These are phyloP conservation scores for Anabas testudineus DNA, from an alignment of 2,797 vertebrate species.

Conservation along the genomic window DNA sequence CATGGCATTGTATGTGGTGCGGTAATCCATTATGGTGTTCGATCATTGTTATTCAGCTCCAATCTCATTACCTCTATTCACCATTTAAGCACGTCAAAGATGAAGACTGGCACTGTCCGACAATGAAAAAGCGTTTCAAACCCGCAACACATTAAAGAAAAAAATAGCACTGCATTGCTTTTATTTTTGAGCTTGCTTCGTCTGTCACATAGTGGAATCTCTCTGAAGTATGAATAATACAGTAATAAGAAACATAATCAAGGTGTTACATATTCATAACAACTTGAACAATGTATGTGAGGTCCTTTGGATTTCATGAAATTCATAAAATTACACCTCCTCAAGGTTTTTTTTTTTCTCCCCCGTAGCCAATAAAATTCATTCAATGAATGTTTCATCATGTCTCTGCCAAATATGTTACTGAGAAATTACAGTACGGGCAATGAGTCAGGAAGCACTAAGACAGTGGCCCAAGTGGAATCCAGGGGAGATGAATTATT, in stretches of 20 bases:
- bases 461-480: slow-evolving; percentile 71
- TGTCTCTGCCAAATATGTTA: slow-evolving; percentile 63
- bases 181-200: slow-evolving; percentile 63
- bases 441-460: slow-evolving; percentile 69
- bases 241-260: slow-evolving; percentile 66
- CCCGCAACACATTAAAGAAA: slow-evolving; percentile 21
- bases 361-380: slow-evolving; percentile 63
- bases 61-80: slow-evolving; percentile 81
- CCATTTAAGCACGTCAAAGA: slow-evolving; percentile 62
- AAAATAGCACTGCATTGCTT: slow-evolving; percentile 55
- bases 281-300: slow-evolving; percentile 71
- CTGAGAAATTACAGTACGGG: slow-evolving; percentile 74
- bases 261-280: slow-evolving; percentile 78
- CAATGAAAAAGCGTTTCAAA: slow-evolving; percentile 59
- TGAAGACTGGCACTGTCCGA: slow-evolving; percentile 57
- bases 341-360: slow-evolving; percentile 43
- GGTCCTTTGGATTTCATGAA: slow-evolving; percentile 75
- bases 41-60: slow-evolving; percentile 76
- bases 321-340: slow-evolving; percentile 76
- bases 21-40: slow-evolving; percentile 77
- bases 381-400: slow-evolving; percentile 71
- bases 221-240: slow-evolving; percentile 76
- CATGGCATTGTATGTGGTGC: slow-evolving; percentile 63
- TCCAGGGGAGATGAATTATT: slow-evolving; percentile 75
- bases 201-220: slow-evolving; percentile 57